Evolutionary conservation across 2,113 vertebrate species (phyloP).

Genomic region (Asarcornis scutulata): DNA sequence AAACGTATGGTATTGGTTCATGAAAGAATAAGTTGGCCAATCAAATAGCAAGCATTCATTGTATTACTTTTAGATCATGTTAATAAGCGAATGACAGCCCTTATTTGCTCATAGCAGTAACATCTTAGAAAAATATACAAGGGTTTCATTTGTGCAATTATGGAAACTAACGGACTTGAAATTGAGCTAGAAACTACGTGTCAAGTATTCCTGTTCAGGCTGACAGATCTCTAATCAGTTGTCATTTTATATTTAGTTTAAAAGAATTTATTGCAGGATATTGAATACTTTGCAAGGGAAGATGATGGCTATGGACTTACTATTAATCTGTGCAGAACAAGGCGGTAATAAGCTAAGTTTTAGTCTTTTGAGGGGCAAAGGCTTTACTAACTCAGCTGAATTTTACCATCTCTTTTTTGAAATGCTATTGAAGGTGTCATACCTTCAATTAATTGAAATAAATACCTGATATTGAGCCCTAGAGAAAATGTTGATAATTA

Average conservation of each 20-base stretch:
- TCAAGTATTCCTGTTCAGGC: conserved; percentile 41
- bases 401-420: background rate
- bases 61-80: background rate
- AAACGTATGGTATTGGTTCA: background rate
- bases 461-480: background rate
- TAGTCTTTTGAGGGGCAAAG: background rate
- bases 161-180: conserved; percentile 40
- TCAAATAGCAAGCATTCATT: background rate
- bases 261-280: conserved; percentile 41
- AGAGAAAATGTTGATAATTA: conserved; percentile 10
- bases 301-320: background rate
- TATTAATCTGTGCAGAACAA: conserved; percentile 28
- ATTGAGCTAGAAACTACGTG: conserved; percentile 43
- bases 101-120: conserved; percentile 18
- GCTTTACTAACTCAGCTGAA: background rate
- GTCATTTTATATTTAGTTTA: conserved; percentile 49
- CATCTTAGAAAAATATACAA: conserved; percentile 10
- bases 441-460: conserved; percentile 15
- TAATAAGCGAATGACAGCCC: conserved; percentile 37
- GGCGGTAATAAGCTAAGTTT: conserved; percentile 12
- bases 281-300: conserved; percentile 39
- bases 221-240: conserved; percentile 64
- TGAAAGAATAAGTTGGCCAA: background rate
- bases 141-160: conserved; percentile 62
- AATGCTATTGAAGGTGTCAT: background rate